These are phyloP conservation scores for Spatula clypeata DNA, from an alignment of 2,797 vertebrate genomes.

Conservation along the genomic window DNA sequence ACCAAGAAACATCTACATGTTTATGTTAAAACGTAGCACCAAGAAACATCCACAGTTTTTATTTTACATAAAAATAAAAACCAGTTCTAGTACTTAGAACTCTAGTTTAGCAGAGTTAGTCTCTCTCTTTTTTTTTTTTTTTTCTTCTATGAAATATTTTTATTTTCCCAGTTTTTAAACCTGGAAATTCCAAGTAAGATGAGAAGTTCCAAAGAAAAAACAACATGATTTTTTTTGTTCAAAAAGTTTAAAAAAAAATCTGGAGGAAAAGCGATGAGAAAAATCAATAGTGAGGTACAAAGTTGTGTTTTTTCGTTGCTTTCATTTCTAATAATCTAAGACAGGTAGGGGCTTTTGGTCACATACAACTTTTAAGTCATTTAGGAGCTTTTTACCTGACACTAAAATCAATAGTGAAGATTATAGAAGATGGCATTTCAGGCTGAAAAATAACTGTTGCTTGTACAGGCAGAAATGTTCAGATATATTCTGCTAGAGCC, in stretches of 20 bases:
- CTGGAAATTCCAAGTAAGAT: not conserved
- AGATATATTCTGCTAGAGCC: not conserved
- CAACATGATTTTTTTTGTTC: not conserved
- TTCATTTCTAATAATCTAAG: not conserved
- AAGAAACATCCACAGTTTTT: not conserved
- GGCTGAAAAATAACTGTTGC: not conserved
- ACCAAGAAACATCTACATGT: not conserved
- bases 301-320: accelerated
- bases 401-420: not conserved
- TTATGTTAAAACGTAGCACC: too few species aligned
- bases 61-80: not conserved
- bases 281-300: not conserved
- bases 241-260: not conserved
- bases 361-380: not conserved
- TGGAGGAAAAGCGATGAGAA: not conserved
- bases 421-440: not conserved
- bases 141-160: not conserved
- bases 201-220: not conserved
- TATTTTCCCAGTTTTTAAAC: not conserved
- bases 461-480: not conserved
- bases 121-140: not conserved
- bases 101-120: too few species aligned
- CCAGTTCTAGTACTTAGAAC: not conserved
- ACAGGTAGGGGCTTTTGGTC: not conserved
- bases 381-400: not conserved